Percentiles rank a stretch among this genome's conserved stretches.
These are phyloP conservation scores for Excalfactoria chinensis DNA, from an alignment of 2,113 vertebrate genomes.

Conservation along the genomic window DNA sequence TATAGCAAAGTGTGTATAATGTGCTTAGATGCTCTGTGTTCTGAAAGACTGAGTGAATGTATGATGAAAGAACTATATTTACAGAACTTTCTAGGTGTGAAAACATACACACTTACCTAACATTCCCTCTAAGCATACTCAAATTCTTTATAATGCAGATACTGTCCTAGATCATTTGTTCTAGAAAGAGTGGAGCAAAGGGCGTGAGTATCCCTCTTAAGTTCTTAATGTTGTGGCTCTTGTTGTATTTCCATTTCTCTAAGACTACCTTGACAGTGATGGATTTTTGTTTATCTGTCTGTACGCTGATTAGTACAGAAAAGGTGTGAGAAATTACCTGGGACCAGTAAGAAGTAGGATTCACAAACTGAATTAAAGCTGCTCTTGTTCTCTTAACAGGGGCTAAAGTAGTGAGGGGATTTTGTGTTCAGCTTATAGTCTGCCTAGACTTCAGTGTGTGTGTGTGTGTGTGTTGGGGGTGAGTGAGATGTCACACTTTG, in stretches of 20 bases:
- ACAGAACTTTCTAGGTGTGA: neutral
- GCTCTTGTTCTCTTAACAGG: neutral
- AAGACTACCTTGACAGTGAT: neutral
- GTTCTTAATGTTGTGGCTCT: neutral
- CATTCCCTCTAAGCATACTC: neutral
- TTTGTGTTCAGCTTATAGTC: neutral
- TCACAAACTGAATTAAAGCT: neutral
- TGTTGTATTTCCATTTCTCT: neutral
- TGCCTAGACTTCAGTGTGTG: neutral
- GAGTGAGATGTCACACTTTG: neutral
- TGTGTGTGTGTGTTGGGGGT: no score
- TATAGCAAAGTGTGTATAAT: neutral
- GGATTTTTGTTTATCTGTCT: neutral
- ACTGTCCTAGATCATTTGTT: neutral
- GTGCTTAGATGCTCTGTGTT: neutral
- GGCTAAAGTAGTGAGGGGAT: neutral
- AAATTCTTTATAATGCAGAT: neutral
- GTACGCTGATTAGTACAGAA: neutral
- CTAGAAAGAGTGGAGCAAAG: neutral
- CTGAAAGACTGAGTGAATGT: neutral
- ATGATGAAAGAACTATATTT: neutral
- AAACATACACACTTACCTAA: neutral
- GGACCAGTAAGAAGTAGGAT: neutral
- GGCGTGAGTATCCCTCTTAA: neutral
- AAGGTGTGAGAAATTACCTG: neutral